Percentiles rank a stretch among this genome's conserved stretches.
These are phyloP conservation scores for Apogon talboti DNA, from an alignment of 2,797 vertebrate genomes.

Conservation along the genomic window DNA sequence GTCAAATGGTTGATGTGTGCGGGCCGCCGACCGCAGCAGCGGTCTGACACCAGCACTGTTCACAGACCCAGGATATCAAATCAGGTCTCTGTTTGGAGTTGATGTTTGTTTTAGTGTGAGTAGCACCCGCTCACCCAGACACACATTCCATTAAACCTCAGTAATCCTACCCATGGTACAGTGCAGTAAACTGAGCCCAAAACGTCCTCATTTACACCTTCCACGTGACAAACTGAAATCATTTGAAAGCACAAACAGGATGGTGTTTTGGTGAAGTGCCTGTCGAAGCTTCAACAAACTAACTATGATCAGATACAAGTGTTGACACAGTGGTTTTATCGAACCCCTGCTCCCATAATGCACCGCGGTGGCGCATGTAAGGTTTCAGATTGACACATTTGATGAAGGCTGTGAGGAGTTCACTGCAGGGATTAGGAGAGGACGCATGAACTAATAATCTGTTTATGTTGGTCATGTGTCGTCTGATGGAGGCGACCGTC, in stretches of 20 bases:
- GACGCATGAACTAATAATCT: conserved; percentile 12
- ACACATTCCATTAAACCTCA: conserved; percentile 12
- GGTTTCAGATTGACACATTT: conserved; percentile 7
- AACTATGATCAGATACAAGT: background rate
- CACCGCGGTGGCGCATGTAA: background rate
- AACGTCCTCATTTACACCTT: conserved; percentile 16
- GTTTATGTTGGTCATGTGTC: conserved; percentile 3
- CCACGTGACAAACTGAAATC: conserved; percentile 12
- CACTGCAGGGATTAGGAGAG: conserved; percentile 10
- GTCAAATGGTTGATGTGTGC: conserved; percentile 22
- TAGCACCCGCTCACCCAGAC: background rate
- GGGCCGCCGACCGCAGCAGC: conserved; percentile 39
- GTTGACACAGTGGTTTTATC: no score
- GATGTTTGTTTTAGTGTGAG: background rate
- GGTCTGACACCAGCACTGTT: background rate
- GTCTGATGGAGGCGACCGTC: background rate
- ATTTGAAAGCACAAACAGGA: conserved; percentile 56
- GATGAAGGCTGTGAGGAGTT: conserved; percentile 1
- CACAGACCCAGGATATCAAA: background rate
- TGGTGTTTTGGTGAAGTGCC: conserved; percentile 51
- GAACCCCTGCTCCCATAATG: background rate
- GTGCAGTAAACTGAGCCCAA: conserved; percentile 30
- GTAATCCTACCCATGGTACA: conserved; percentile 6
- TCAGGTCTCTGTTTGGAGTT: background rate
- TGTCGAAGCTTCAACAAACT: conserved; percentile 59